Conservation (phyloP, 2,113 vertebrate genomes). For the Dascyllus trimaculatus region DNA sequence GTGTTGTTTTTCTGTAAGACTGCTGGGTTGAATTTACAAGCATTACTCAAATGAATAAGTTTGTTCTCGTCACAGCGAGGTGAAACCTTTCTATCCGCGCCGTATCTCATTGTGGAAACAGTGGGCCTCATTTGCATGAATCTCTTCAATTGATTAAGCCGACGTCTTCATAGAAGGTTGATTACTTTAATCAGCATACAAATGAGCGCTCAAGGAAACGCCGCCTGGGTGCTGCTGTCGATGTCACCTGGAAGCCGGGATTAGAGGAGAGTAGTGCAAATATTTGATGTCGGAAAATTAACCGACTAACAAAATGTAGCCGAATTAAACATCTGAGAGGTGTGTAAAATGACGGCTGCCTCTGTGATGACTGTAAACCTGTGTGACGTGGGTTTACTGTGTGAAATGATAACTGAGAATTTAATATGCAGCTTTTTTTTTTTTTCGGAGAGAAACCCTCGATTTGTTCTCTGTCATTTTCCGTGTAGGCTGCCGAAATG, state of each 20-base stretch:
- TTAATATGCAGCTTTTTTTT: neutral
- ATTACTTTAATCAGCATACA: constrained; percentile 61
- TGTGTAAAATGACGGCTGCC: neutral
- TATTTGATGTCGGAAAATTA: constrained; percentile 39
- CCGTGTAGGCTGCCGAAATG: constrained; percentile 6
- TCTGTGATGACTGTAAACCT: neutral
- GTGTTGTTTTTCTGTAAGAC: neutral
- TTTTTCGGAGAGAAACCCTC: neutral
- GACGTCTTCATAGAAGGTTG: constrained; percentile 28
- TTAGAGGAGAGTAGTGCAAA: constrained; percentile 31
- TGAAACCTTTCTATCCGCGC: constrained; percentile 1
- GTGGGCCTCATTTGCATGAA: constrained; percentile 41
- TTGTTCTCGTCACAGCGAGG: constrained; percentile 3
- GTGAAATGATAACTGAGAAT: neutral
- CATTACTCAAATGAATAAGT: neutral
- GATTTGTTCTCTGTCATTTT: neutral
- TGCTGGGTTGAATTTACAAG: neutral
- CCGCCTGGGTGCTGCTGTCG: neutral
- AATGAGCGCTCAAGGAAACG: constrained; percentile 48
- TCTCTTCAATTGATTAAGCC: constrained; percentile 49
- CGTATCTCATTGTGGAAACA: constrained; percentile 24
- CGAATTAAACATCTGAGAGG: constrained; percentile 2
- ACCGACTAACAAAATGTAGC: constrained; percentile 22
- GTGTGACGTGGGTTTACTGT: neutral
- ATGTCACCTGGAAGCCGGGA: constrained; percentile 27